A percentile compares a stretch with the other conserved stretches of the same genome.
These are phyloP conservation scores for Hyaena hyaena DNA, from an alignment of 2,113 vertebrate species.

Conservation along the genomic window DNA sequence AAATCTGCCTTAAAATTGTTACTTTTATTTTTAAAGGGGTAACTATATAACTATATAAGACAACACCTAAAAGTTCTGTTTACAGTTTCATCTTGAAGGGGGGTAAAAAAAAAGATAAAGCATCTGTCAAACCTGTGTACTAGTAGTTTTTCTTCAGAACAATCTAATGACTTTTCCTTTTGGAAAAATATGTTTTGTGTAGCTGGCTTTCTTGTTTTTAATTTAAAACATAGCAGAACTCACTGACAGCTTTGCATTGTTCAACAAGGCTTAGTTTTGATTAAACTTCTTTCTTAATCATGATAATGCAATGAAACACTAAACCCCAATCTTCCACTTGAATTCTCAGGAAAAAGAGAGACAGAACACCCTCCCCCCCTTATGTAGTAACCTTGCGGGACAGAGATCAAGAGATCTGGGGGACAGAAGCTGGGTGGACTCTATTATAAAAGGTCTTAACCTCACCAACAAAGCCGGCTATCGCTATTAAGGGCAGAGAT, in stretches of 20 bases:
- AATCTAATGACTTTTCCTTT: neutral
- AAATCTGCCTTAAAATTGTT: conserved; percentile 22
- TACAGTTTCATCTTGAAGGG: neutral
- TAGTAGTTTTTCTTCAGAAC: neutral
- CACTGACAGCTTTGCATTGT: neutral
- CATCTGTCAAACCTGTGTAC: neutral
- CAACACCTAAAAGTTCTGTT: neutral
- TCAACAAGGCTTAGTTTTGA: neutral
- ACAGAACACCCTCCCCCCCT: neutral
- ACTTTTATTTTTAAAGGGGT: neutral
- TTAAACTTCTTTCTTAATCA: conserved; percentile 34
- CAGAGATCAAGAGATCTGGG: neutral
- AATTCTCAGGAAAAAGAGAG: neutral
- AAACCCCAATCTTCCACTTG: neutral
- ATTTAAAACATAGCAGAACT: conserved; percentile 32
- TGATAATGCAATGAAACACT: neutral
- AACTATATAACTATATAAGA: neutral
- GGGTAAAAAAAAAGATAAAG: neutral
- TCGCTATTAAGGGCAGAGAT: neutral
- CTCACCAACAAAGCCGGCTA: neutral
- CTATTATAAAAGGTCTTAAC: neutral
- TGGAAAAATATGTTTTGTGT: neutral
- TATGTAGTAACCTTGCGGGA: neutral
- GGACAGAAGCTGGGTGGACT: neutral
- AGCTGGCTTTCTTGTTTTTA: conserved; percentile 13